These are phyloP conservation scores for Cricetomys ansorgei DNA, from an alignment of 2,113 vertebrate species.

Conservation along the genomic window DNA sequence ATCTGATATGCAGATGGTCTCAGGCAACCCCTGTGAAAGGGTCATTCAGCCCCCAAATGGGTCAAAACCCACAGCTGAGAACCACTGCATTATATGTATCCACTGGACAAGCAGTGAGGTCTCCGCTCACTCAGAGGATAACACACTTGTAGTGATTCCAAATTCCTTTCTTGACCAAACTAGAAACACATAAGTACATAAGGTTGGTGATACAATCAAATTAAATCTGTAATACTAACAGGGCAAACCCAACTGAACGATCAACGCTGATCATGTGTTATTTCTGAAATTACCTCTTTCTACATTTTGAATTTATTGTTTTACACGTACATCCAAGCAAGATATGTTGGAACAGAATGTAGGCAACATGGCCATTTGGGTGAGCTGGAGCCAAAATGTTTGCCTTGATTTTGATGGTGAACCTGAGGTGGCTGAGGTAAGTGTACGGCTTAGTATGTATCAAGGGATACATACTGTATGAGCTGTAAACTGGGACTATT, in stretches of 20 bases:
- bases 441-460: background rate
- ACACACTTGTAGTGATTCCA: background rate
- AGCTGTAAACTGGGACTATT: background rate
- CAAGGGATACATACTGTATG: conserved; percentile 53
- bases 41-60: too few species aligned
- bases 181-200: conserved; percentile 39
- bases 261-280: background rate
- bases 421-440: conserved; percentile 13
- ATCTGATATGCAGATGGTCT: too few species aligned
- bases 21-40: too few species aligned
- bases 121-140: background rate
- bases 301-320: background rate
- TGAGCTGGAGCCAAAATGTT: conserved; percentile 21
- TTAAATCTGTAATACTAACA: conserved; percentile 11
- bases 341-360: background rate
- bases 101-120: background rate
- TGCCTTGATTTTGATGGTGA: background rate
- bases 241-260: conserved; percentile 9
- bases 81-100: background rate
- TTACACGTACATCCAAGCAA: background rate
- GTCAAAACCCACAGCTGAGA: too few species aligned
- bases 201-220: conserved; percentile 29
- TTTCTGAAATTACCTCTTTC: conserved; percentile 15
- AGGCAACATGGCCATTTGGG: background rate
- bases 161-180: conserved; percentile 26